Evolutionary conservation across 2,113 vertebrate species (phyloP), one percentile per base, ranked within the genome.

Genomic region (Nipponia nippon): DNA sequence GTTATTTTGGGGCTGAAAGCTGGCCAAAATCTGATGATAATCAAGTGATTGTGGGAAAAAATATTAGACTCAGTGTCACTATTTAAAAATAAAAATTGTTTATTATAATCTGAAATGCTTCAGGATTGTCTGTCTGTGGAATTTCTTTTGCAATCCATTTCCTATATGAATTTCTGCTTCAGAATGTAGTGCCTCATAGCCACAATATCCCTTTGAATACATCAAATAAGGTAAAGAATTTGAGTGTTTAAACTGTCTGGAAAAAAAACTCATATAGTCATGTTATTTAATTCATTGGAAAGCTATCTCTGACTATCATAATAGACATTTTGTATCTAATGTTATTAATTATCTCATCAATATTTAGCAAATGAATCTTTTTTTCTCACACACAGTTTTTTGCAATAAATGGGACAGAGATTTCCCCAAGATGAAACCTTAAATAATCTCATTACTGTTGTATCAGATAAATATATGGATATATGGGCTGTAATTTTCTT

Each of bases 51-150:
- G 2, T 38, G 7, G 11, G 22, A 73, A 75, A 56, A 65, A 36
- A 56, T 6, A 34, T 6, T 30, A 30, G 2, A 46, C 30, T 56
- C 2, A 0, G 1, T 19, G 9, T 30, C 34, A 49, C 30, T 6
- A 52, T 70, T 95, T 73, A 46, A 82, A 83, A 73, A 56, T 49
- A 62, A 70, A 66, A 13, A 7, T 73, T 5, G 1, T 55, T 63
- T 79, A 63, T 50, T n/a, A 44, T 34, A 83, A 69, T 36, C 5
- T 69, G 30, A 84, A 77, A 29, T 62, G 52, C 12, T 53, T 72
- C 20, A 63, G 8, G 11, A 55, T 1, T 44, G 6, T 23, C 23
- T 67, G 4, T 22, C 20, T 36, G 30, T 70, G 25, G 23, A 87
- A 77, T 65, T 47, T 70, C 12, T 77, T 81, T 70, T 78, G 25